Percentiles rank a stretch among this genome's conserved stretches.
These are phyloP conservation scores for Todiramphus saurophagus DNA, from an alignment of 2,113 vertebrate genomes.

Conservation along the genomic window DNA sequence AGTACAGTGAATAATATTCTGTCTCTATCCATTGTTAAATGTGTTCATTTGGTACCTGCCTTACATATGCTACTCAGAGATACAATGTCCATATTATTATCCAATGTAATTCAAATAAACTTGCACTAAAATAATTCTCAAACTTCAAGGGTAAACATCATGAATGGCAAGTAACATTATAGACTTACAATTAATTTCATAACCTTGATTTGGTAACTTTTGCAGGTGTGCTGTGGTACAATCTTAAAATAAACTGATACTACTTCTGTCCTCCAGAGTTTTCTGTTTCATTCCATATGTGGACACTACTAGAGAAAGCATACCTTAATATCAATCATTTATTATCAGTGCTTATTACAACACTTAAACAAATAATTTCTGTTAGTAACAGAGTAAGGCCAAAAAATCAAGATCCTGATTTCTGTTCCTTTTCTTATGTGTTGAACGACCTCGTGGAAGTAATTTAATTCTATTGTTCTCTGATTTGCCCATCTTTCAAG, in stretches of 20 bases:
- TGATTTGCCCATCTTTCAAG: not conserved
- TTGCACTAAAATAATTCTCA: not conserved
- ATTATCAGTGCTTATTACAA: not conserved
- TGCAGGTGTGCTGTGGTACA: not conserved
- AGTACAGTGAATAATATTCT: not conserved
- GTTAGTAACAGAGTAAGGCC: not conserved
- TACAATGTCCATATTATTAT: not conserved
- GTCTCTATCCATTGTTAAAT: not conserved
- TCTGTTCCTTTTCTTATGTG: rapidly evolving
- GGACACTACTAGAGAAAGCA: not conserved
- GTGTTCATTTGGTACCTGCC: not conserved
- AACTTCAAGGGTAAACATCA: not conserved
- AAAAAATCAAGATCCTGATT: not conserved
- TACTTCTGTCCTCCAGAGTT: not conserved
- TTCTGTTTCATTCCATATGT: not conserved
- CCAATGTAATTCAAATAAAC: not conserved
- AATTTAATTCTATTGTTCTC: not conserved
- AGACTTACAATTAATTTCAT: not conserved
- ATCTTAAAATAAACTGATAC: not conserved
- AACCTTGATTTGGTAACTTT: not conserved
- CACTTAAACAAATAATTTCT: not conserved
- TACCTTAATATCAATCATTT: not conserved
- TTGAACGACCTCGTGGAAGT: not conserved
- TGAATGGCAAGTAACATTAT: not conserved
- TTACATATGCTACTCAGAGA: not conserved